These are phyloP conservation scores for Lineus longissimus DNA, from an alignment of 1,140 invertebrate species.

Conservation along the genomic window DNA sequence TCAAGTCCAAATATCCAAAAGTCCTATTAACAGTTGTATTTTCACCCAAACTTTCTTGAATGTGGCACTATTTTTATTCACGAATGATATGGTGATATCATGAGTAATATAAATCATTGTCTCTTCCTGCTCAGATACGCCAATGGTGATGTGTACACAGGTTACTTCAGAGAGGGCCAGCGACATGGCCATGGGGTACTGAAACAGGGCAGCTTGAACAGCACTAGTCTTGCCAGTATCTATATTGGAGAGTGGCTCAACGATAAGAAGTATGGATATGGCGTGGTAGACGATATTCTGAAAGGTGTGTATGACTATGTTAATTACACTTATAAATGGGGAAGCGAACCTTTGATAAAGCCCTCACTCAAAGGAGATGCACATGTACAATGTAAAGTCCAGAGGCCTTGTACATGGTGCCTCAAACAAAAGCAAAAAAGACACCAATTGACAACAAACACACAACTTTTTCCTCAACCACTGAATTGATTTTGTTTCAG, in stretches of 20 bases:
- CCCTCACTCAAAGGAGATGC: no score
- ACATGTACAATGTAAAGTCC: no score
- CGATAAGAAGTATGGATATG: constrained; percentile 76
- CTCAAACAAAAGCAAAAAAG: no score
- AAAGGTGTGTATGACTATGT: constrained; percentile 36
- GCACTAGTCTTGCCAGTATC: constrained; percentile 65
- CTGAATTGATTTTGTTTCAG: constrained; percentile 49
- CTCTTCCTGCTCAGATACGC: constrained; percentile 55
- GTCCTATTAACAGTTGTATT: no score
- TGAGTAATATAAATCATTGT: not conserved
- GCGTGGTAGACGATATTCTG: constrained; percentile 79
- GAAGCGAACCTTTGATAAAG: no score
- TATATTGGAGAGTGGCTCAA: constrained; percentile 81
- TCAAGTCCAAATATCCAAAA: no score
- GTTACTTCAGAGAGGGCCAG: constrained; percentile 77
- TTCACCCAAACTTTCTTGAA: no score
- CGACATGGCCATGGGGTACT: constrained; percentile 79
- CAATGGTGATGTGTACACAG: constrained; percentile 74
- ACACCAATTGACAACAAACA: not conserved
- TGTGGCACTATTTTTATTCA: no score
- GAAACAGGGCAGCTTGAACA: constrained; percentile 73
- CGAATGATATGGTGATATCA: no score
- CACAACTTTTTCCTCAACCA: not conserved
- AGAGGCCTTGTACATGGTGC: no score
- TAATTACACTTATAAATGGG: constrained; percentile 52